Base-by-base conservation (phyloP, 2,113 vertebrate species). In the Hippoglossus stenolepis region DNA sequence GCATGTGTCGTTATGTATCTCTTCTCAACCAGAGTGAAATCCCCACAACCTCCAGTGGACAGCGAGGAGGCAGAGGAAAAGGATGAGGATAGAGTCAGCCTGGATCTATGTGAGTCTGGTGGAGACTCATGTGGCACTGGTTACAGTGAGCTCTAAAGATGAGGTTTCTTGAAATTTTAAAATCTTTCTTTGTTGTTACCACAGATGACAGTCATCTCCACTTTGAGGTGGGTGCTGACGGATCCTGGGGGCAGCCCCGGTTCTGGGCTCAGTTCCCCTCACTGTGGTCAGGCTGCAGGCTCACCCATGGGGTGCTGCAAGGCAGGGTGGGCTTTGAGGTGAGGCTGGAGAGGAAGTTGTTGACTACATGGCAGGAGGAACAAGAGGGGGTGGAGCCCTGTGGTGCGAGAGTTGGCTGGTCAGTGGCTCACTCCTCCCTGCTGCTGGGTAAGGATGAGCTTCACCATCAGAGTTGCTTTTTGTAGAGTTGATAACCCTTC, bases 391-490 rank as follows among this genome's bases (percentile, higher is more conserved):
- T 80, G 2, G 93, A 95, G 53, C 62, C 82, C 1, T 92, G 93
- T 21, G 84, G 96, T 17, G 88, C 97, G 49, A 94, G 96, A 77
- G 94, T 96, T 2, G 97, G 96, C 47, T 98, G 97, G 96, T 97
- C 96, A 38, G 73, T 94, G 65, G 92, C 92, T 9, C 70, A 89
- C 74, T 89, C 93, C 35, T 90, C 87, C 61, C 89, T 96, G 26
- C 94, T 97, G 85, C 95, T 97, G 45, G 97, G 97, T 98, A 87
- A 95, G 73, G 21, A 68, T 21, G 0, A 5, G 0, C 2, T 12
- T 57, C 6, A 20, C 51, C 13, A 47, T 45, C 18, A 18, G 2
- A 13, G 18, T 11, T 0, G 61, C 14, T 3, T 38, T 63, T 5
- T 31, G 23, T 1, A 20, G 4, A 21, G 6, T 5, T 65, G 0